These are phyloP conservation scores for Alsophila aescularia DNA, from an alignment of 2,888 invertebrate genomes.

Conservation along the genomic window DNA sequence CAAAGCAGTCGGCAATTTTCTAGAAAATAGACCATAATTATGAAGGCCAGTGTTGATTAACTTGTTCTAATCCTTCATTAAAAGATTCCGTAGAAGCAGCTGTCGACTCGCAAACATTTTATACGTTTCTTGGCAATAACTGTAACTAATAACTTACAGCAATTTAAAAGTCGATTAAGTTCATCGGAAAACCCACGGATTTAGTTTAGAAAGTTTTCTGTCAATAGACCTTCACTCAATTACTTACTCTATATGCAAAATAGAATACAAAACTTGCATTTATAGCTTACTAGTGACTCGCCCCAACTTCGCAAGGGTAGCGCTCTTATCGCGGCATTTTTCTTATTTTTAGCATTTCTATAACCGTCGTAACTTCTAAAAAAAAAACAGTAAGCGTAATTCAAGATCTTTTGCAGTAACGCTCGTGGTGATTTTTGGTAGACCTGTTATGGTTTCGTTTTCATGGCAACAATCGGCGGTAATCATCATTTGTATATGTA, in stretches of 20 bases:
- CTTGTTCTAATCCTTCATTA: constrained; percentile 2
- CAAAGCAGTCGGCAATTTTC: neutral
- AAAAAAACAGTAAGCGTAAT: too few species aligned
- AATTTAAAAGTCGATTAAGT: constrained; percentile 23
- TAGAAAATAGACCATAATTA: neutral
- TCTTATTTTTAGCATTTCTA: too few species aligned
- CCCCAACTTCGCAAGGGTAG: too few species aligned
- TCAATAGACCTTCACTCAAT: constrained; percentile 10
- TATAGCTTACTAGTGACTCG: too few species aligned
- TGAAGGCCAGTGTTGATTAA: constrained; percentile 3
- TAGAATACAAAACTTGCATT: constrained; percentile 7
- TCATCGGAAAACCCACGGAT: constrained; percentile 17
- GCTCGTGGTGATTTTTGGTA: too few species aligned
- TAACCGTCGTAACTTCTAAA: too few species aligned
- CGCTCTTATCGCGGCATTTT: too few species aligned
- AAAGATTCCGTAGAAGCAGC: constrained; percentile 1
- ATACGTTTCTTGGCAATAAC: constrained; percentile 16
- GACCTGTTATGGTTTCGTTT: too few species aligned
- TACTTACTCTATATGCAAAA: constrained; percentile 19
- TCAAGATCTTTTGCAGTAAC: too few species aligned
- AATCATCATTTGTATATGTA: too few species aligned
- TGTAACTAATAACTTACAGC: constrained; percentile 23
- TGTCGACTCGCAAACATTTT: constrained; percentile 7
- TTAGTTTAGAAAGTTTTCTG: constrained; percentile 28
- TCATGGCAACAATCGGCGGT: too few species aligned